Evolutionary conservation across 2,888 invertebrate genomes (phyloP), one percentile per base, ranked within the genome.

Genomic region (Tridacna crocea): DNA sequence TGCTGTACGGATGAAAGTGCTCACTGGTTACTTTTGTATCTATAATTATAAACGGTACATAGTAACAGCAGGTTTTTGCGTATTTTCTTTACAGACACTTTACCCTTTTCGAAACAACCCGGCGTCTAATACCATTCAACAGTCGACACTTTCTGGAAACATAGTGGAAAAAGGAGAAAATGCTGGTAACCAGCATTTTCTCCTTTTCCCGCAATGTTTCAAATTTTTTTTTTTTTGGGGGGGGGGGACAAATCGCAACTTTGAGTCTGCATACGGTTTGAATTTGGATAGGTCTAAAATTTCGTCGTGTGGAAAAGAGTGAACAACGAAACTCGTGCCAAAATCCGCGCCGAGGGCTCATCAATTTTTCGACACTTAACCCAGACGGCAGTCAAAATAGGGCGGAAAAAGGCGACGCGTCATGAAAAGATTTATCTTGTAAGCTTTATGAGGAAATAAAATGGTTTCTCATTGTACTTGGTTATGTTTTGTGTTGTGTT

Each of bases 31-130:
- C 12, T 22, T 70, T 70, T 70, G 70, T 51, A 51, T 70, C 70
- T 70, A 70, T 70, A 70, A 70, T 70, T 70, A 70, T 70, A 70
- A 51, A 48, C 51, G n/a, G 70, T 70, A 70, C 70, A 70, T 70
- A 70, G 70, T 51, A 70, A 70, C 70, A 70, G 70, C 51, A 26
- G 46, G 48, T 48, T 70, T 70, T 70, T 66, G 66, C 36, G 66
- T 17, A 66, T 36, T 66, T 66, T 66, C n/a, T 61, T n/a, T 61
- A 27, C 55, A 19, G 55, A 55, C 55, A 55, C 17, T 55, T 55
- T 19, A 55, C 55, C 55, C 19, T 55, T 55, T 55, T 6, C 19
- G 6, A 19, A 55, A 15, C 55, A 19, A 19, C 19, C 55, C 55
- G 6, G 17, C 3, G 19, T 55, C 19, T 55, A 3, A 6, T 3